These are phyloP conservation scores for Metopolophium dirhodum DNA, from an alignment of 1,140 invertebrate species.

Conservation along the genomic window DNA sequence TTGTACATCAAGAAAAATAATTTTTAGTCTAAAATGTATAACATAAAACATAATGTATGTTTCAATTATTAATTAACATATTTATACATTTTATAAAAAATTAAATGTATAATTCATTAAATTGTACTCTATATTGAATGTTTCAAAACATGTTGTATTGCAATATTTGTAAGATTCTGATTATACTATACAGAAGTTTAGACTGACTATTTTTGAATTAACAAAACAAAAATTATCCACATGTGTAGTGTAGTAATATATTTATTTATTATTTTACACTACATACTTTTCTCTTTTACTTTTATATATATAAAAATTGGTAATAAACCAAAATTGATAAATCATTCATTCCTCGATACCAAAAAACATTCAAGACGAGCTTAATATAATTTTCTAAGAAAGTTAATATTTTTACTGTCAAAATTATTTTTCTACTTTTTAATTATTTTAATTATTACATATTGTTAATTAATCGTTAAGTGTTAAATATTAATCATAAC, in stretches of 20 bases:
- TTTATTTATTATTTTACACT: slow-evolving; percentile 1
- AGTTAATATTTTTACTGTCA: background rate
- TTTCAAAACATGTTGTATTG: background rate
- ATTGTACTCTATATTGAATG: background rate
- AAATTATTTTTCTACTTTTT: slow-evolving; percentile 40
- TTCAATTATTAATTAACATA: slow-evolving; percentile 6
- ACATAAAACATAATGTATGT: too few relatives aligned
- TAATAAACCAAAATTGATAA: slow-evolving; percentile 1
- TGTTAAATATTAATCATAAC: background rate
- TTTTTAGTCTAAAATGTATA: background rate
- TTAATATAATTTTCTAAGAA: slow-evolving; percentile 11
- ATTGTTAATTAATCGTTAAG: slow-evolving; percentile 40
- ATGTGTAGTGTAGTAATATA: background rate
- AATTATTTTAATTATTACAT: background rate
- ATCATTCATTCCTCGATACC: background rate
- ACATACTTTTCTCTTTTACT: slow-evolving; percentile 14
- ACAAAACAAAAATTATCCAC: background rate
- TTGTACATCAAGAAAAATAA: background rate
- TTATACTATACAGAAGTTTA: background rate
- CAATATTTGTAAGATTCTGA: background rate
- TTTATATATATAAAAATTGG: background rate
- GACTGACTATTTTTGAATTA: slow-evolving; percentile 29
- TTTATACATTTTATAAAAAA: background rate
- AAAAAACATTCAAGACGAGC: background rate
- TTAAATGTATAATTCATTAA: background rate